These are phyloP conservation scores for Pomacea maculata DNA, from an alignment of 1,140 invertebrate species.

Conservation along the genomic window DNA sequence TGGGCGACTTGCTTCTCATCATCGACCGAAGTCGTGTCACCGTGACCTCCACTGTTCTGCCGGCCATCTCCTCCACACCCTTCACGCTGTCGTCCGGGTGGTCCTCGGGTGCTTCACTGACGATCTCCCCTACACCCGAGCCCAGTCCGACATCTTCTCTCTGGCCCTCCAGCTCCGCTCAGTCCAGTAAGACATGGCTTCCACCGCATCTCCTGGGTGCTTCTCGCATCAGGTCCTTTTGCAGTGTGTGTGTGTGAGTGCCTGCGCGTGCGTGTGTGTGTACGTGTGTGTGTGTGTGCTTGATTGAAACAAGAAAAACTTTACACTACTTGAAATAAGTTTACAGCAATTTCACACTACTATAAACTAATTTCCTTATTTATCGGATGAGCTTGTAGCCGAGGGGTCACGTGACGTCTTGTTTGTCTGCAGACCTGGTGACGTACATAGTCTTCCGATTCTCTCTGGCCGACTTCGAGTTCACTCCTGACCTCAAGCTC, in stretches of 20 bases:
- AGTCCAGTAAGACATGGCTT: neutral
- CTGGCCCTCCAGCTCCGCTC: neutral
- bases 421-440: neutral
- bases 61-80: neutral
- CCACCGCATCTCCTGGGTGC: neutral
- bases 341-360: no score
- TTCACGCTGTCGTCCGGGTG: neutral
- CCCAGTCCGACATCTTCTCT: conserved; percentile 3
- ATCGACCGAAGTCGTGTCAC: neutral
- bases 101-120: neutral
- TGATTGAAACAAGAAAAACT: no score
- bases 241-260: conserved; percentile 2
- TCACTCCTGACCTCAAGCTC: conserved; percentile 16
- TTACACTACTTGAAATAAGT: no score
- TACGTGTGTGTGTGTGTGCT: no score
- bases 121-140: conserved; percentile 7
- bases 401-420: neutral
- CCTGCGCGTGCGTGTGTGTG: neutral
- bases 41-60: neutral
- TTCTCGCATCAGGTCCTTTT: neutral
- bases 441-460: conserved; percentile 3
- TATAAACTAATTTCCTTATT: no score
- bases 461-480: conserved; percentile 16
- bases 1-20: conserved; percentile 13
- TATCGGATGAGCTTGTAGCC: no score